Base-by-base conservation (phyloP, 1,140 invertebrate species). In the Leptinotarsa undecemlineata region DNA sequence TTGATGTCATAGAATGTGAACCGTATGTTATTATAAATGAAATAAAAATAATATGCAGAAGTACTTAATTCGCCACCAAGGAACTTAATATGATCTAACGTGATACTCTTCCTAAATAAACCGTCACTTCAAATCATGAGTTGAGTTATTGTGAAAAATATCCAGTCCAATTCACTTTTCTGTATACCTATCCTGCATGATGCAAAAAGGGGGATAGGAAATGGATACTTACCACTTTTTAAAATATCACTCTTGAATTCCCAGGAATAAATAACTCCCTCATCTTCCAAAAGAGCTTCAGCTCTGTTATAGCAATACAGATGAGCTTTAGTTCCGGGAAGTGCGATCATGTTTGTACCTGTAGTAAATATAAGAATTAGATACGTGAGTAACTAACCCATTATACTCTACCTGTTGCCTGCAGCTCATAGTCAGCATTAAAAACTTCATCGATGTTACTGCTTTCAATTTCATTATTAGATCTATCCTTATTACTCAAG, bases 261-360 rank as follows among this genome's bases (percentile, higher is more conserved):
- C 69, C 66, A 68, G 48, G 48, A 62, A 71, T 64, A 70, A 63
- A 21, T 71, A 51, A 61, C n/a, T 69, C 72, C 51, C 68, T 74
- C 42, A 14, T 21, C 19, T 15, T 33, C 51, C 48, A 47, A 57
- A 72, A 63, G 74, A 68, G 72, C 74, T 76, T 48, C 66, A 15
- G 68, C 70, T n/a, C 67, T 70, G 48, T 73, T 73, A n/a, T 68
- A 19, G 21, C 78, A 79, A 67, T 73, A 76, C 19, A 79, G 74
- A 63, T 64, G 57, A 3, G 73, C 68, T 57, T 67, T 76, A 20
- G 26, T 26, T 19, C 72, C 74, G n/a, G 72, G 67, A 21, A 48
- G 68, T 21, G 48, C 70, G 19, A 76, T 76, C 4, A 77, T 74
- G 20, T 75, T 72, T n/a, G 74, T 60, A 62, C 73, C 78, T 79